Conservation (phyloP, 2,797 vertebrate species). For the Somateria mollissima region DNA sequence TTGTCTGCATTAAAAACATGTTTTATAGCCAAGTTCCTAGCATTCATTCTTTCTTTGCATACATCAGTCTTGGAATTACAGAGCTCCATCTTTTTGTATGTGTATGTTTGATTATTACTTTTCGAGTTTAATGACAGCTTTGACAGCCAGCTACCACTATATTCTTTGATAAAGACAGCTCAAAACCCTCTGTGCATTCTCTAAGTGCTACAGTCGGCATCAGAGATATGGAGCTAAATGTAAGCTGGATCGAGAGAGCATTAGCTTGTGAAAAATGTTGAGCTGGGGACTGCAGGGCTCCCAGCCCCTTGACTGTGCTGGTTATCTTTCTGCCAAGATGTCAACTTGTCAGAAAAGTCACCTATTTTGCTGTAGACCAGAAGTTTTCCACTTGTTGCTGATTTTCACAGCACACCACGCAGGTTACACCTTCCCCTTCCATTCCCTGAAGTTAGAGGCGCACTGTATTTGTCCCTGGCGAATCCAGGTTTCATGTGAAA, state of each 20-base stretch:
- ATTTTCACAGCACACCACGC: fast-evolving
- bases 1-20: background rate
- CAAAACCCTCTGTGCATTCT: background rate
- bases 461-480: background rate
- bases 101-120: constrained; percentile 4
- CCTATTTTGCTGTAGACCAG: background rate
- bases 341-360: background rate
- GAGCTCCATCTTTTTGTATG: background rate
- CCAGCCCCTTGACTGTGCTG: fast-evolving
- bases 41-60: background rate
- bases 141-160: background rate
- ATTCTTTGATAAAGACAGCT: background rate
- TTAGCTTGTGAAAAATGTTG: background rate
- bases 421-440: background rate
- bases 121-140: background rate
- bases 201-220: background rate
- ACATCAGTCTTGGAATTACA: background rate
- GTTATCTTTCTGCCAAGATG: background rate
- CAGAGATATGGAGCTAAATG: fast-evolving
- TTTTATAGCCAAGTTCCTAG: background rate
- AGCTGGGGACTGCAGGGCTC: background rate
- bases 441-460: background rate
- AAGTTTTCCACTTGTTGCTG: background rate
- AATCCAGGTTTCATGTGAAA: background rate
- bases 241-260: background rate